Evolutionary conservation across 2,113 vertebrate genomes (phyloP), one percentile per base, ranked within the genome.

Genomic region (Nyctibius bracteatus): DNA sequence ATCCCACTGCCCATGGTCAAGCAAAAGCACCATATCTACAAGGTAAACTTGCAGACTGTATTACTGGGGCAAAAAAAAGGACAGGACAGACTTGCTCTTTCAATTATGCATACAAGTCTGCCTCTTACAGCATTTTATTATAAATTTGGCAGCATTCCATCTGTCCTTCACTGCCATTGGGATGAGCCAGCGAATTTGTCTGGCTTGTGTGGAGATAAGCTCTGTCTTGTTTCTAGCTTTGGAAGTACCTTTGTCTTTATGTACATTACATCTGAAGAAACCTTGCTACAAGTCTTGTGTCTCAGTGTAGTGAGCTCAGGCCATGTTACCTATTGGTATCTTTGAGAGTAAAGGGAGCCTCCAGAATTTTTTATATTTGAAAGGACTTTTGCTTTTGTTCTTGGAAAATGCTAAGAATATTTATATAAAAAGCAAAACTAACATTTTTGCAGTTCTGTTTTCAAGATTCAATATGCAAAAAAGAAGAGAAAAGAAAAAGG

Each of bases 11-110:
- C 98, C 31, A 65, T 74, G 2, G 90, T 98, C 15, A 95, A 68
- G 33, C 70, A 82, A 84, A 99, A 99, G 52, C 97, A 98, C 84
- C 98, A 98, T 28, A 97, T 99, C 83, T 98, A 98, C 95, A 98
- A 96, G 97, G 98, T 99, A 97, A 98, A 62, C 12, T 15, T 62
- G 5, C 5, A 47, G 13, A 9, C 16, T 73, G 30, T 25, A 35
- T 46, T 22, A 30, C 39, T 25, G 43, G 12, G 28, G 33, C n/a
- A n/a, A 19, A 68, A 74, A 66, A 5, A 6, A 58, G 47, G 37
- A 23, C 49, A 66, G n/a, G 58, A 31, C 12, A 86, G 28, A 23
- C 9, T 55, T 43, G 10, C 22, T 57, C 21, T 62, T 65, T 43
- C 46, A 52, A 28, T 49, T 33, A 20, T 16, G 12, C 0, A 1